Evolutionary conservation across 2,113 vertebrate genomes (phyloP), one percentile per base, ranked within the genome.

Genomic region (Gasterosteus nipponicus): DNA sequence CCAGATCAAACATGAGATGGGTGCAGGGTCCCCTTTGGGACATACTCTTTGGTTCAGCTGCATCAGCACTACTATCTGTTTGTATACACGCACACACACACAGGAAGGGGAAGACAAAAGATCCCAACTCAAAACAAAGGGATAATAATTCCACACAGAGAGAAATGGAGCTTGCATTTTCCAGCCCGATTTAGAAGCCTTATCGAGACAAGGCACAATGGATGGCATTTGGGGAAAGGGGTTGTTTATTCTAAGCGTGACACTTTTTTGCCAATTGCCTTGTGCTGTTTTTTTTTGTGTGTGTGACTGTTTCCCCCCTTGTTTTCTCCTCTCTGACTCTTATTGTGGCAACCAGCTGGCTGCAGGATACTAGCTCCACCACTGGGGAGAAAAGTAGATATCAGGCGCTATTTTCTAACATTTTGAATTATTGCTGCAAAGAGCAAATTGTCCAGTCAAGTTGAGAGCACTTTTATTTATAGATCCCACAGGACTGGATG

Each of bases 201-300:
- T 93, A 95, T 94, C 93, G 92, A 91, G 92, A 93, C 92, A 88
- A 82, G 90, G 85, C 92, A 94, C 93, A 94, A 95, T 93, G 87
- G 93, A 92, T 94, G 89, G 87, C 92, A 93, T 93, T 93, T 92
- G 89, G 92, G 86, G 85, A 91, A 83, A 89, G 69, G 79, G 88
- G 75, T 90, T 93, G 91, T 92, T 94, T 92, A 93, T 93, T 92
- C 91, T 82, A 88, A 90, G 92, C 87, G 59, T 89, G 89, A 90
- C 86, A 92, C 88, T 92, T 93, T 89, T 92, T 87, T 77, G 89
- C 89, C 85, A 86, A 87, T 89, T 93, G 85, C 82, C 85, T 87
- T 85, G 78, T 92, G 92, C 92, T 88, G 68, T 83, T 54, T 51
- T 74, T 74, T 75, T 73, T 26, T 6, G 53, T 26, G 54, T 57